These are phyloP conservation scores for Andrena fulva DNA, from an alignment of 2,888 invertebrate genomes.

Conservation along the genomic window DNA sequence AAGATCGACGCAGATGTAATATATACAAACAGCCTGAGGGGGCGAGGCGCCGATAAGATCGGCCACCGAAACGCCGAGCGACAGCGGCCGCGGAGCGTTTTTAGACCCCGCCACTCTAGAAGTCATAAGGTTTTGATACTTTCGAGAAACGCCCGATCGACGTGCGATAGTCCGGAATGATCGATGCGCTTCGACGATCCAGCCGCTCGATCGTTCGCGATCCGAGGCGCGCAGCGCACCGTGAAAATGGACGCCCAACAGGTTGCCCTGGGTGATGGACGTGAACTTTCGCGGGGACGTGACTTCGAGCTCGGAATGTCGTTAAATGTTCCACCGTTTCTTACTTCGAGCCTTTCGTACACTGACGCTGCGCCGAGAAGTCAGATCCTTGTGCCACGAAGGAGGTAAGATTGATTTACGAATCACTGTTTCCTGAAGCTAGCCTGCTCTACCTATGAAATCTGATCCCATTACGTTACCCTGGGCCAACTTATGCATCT, in stretches of 20 bases:
- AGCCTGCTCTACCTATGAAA: too few species aligned
- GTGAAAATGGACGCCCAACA: constrained; percentile 2
- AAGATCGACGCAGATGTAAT: constrained; percentile 58
- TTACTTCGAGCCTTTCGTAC: neutral
- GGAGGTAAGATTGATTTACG: too few species aligned
- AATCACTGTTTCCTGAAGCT: too few species aligned
- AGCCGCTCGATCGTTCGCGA: constrained; percentile 9
- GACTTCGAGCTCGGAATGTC: neutral
- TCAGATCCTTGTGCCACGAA: too few species aligned
- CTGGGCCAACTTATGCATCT: too few species aligned
- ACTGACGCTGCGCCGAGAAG: neutral
- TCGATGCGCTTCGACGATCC: constrained; percentile 26
- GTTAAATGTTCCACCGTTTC: neutral
- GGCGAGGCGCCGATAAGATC: constrained; percentile 54
- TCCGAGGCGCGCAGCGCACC: neutral
- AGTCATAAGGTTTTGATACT: constrained; percentile 57
- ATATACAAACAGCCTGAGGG: constrained; percentile 58
- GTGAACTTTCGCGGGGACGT: constrained; percentile 12
- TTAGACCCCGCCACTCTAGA: constrained; percentile 21
- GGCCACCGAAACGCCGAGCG: neutral
- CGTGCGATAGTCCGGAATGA: constrained; percentile 26
- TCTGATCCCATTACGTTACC: too few species aligned
- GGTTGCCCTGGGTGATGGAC: neutral
- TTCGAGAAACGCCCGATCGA: constrained; percentile 42
- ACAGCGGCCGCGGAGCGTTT: neutral